These are phyloP conservation scores for Terebella lapidaria DNA, from an alignment of 2,888 invertebrate genomes.

Conservation along the genomic window DNA sequence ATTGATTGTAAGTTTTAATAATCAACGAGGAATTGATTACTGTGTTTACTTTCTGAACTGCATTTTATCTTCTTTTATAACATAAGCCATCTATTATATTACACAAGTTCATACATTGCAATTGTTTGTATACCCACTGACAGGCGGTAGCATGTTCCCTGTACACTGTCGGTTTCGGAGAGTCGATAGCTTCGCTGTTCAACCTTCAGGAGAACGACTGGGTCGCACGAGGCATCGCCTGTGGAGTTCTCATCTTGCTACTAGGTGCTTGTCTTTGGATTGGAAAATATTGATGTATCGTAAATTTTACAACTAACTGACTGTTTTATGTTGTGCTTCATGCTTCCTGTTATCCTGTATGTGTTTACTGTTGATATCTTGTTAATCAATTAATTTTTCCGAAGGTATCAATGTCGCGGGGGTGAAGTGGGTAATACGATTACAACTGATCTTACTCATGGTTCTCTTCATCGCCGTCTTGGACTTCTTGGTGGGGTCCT, in stretches of 20 bases:
- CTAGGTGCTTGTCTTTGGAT: conserved; percentile 58
- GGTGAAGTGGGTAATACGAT: conserved; percentile 94
- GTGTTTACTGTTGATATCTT: background rate
- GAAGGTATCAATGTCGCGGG: conserved; percentile 86
- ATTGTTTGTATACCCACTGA: too few relatives aligned
- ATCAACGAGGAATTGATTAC: too few relatives aligned
- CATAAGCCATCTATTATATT: too few relatives aligned
- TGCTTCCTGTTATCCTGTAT: background rate
- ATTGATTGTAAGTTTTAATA: too few relatives aligned
- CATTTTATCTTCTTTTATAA: too few relatives aligned
- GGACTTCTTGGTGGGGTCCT: conserved; percentile 91
- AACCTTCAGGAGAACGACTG: conserved; percentile 60
- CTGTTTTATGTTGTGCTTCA: background rate
- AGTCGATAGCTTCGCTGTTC: conserved; percentile 84
- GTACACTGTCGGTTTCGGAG: conserved; percentile 94
- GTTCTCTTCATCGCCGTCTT: conserved; percentile 81
- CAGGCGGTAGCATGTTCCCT: conserved; percentile 93
- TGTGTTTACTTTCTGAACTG: too few relatives aligned
- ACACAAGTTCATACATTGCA: too few relatives aligned
- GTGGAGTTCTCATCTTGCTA: conserved; percentile 77
- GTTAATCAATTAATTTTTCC: background rate
- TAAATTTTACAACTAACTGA: background rate
- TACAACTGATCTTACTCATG: conserved; percentile 83
- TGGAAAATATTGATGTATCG: background rate
- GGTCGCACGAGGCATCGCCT: conserved; percentile 82